Percentiles rank a stretch among this genome's conserved stretches.
Evolutionary conservation across 2,797 vertebrate species (phyloP).

Genomic region (Pseudotriccus pelzelni): DNA sequence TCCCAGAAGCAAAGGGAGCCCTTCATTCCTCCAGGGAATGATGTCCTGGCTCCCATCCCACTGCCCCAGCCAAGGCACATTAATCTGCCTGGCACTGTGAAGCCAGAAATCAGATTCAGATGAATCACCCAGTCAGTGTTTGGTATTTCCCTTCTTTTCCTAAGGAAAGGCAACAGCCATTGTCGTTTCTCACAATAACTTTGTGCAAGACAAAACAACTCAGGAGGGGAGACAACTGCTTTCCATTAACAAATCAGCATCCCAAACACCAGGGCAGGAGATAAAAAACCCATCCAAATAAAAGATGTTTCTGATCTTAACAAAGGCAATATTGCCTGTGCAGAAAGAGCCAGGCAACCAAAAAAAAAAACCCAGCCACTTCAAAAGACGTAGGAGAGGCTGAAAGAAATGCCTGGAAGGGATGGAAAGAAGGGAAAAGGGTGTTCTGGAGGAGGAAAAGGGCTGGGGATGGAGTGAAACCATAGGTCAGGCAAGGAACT

Average conservation of each 20-base stretch:
- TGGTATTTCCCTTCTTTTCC: constrained; percentile 46
- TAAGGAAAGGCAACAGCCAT: constrained; percentile 11
- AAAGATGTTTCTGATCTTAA: not conserved
- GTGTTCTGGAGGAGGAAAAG: not conserved
- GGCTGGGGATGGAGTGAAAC: not conserved
- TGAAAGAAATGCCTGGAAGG: not conserved
- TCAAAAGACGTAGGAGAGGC: not conserved
- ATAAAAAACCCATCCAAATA: constrained; percentile 5
- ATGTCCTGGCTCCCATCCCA: not conserved
- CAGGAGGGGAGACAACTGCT: not conserved
- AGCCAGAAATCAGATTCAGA: constrained; percentile 51
- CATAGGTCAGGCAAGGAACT: not conserved
- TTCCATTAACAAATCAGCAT: constrained; percentile 29
- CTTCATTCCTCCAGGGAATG: not conserved
- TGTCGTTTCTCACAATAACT: constrained; percentile 34
- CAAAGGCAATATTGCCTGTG: not conserved
- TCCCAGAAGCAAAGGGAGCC: not conserved
- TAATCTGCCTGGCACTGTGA: constrained; percentile 18
- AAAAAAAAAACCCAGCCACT: not conserved
- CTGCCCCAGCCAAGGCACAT: constrained; percentile 1
- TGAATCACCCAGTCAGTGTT: constrained; percentile 15
- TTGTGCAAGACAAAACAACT: constrained; percentile 22
- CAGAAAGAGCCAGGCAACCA: not conserved
- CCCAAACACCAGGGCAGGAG: not conserved
- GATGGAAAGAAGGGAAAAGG: not conserved